phyloP scores from a whole-genome alignment of 2,797 vertebrate species.

The Smutsia temminckii region DNA sequence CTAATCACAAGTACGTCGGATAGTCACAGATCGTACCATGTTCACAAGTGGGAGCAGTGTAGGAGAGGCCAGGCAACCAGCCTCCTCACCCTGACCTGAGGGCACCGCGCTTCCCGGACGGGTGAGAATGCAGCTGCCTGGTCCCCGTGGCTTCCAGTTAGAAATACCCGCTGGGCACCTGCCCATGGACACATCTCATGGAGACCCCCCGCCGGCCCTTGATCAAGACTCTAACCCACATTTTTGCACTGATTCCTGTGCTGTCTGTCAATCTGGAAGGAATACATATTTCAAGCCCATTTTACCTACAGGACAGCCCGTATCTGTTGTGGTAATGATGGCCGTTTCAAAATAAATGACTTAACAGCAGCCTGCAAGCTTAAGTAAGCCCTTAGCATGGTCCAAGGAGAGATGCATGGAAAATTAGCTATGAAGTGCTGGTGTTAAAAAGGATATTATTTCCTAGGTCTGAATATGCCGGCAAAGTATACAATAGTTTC shows the following conservation, averaged over 20 bases:
- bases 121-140: not conserved
- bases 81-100: not conserved
- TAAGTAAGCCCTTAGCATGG: accelerated
- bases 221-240: not conserved
- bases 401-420: not conserved
- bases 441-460: not conserved
- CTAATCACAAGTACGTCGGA: not conserved
- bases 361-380: accelerated
- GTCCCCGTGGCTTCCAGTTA: not conserved
- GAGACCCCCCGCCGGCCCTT: not conserved
- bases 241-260: not conserved
- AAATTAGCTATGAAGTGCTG: not conserved
- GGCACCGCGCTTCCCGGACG: not conserved
- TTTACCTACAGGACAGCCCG: not conserved
- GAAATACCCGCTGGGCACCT: not conserved
- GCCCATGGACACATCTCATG: not conserved
- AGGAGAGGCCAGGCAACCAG: not conserved
- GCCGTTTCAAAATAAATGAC: no score
- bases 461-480: not conserved
- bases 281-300: not conserved
- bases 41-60: not conserved
- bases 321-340: accelerated
- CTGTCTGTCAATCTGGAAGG: not conserved
- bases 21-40: not conserved
- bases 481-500: not conserved